These are phyloP conservation scores for Seriola aureovittata DNA, from an alignment of 2,113 vertebrate genomes.

Conservation along the genomic window DNA sequence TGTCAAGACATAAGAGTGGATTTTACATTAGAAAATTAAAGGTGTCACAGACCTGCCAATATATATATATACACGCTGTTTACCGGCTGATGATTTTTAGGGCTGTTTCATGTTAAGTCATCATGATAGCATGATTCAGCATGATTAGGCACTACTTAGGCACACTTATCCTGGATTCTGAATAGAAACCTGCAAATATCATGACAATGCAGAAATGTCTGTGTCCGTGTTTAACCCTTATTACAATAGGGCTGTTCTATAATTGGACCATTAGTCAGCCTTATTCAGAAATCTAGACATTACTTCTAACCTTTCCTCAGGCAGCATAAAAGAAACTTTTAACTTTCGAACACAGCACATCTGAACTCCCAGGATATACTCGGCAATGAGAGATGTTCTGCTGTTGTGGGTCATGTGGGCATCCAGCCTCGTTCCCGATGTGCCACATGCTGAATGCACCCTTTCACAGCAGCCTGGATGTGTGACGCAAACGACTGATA, in stretches of 20 bases:
- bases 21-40: neutral
- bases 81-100: neutral
- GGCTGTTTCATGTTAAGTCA: neutral
- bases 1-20: neutral
- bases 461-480: constrained; percentile 72
- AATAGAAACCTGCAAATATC: constrained; percentile 25
- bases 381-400: constrained; percentile 20
- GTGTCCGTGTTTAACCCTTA: neutral
- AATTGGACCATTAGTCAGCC: neutral
- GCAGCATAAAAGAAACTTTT: constrained; percentile 5
- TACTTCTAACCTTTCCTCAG: constrained; percentile 9
- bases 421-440: constrained; percentile 28
- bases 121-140: constrained; percentile 14
- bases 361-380: constrained; percentile 25
- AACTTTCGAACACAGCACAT: neutral
- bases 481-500: constrained; percentile 71
- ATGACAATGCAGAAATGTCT: constrained; percentile 31
- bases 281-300: neutral
- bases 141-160: constrained; percentile 12
- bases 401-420: constrained; percentile 71
- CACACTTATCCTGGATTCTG: constrained; percentile 6
- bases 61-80: neutral
- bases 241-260: neutral
- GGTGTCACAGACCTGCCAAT: too few species aligned
- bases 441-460: constrained; percentile 72